A percentile compares a stretch with the other conserved stretches of the same genome.
Evolutionary conservation across 2,888 invertebrate genomes (phyloP).

Genomic region (Pollenia griseotomentosa): DNA sequence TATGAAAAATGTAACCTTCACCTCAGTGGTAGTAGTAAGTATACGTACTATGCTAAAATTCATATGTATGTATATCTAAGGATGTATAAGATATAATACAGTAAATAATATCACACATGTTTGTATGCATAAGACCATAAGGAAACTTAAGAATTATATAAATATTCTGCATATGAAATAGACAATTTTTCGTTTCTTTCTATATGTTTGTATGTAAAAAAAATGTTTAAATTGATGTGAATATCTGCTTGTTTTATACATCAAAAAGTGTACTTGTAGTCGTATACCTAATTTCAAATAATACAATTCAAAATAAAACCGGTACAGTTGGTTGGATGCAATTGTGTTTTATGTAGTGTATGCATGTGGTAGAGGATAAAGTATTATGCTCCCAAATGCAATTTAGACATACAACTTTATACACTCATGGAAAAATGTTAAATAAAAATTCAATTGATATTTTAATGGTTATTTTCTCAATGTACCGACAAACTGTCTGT

Average conservation of each 20-base stretch:
- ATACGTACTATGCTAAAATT: background rate
- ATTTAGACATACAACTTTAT: conserved; percentile 56
- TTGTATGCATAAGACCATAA: background rate
- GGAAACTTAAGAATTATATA: conserved; percentile 41
- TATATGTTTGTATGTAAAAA: background rate
- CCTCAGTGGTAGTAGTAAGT: conserved; percentile 12
- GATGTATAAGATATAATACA: background rate
- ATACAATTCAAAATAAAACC: background rate
- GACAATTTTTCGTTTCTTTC: background rate
- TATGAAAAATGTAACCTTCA: conserved; percentile 55
- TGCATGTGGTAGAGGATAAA: background rate
- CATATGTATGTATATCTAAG: background rate
- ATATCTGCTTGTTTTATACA: background rate
- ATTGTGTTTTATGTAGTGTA: background rate
- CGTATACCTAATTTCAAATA: conserved; percentile 20
- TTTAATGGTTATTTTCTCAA: no score
- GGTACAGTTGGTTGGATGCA: background rate
- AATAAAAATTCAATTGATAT: conserved; percentile 5
- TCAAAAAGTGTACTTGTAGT: conserved; percentile 6
- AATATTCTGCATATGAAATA: conserved; percentile 43
- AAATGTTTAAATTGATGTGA: conserved; percentile 45
- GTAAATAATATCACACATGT: background rate
- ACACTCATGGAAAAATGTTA: conserved; percentile 45
- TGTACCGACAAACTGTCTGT: no score
- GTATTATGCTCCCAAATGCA: conserved; percentile 56